phyloP scores from a whole-genome alignment of 2,888 invertebrate genomes.

The Eupithecia abbreviata region DNA sequence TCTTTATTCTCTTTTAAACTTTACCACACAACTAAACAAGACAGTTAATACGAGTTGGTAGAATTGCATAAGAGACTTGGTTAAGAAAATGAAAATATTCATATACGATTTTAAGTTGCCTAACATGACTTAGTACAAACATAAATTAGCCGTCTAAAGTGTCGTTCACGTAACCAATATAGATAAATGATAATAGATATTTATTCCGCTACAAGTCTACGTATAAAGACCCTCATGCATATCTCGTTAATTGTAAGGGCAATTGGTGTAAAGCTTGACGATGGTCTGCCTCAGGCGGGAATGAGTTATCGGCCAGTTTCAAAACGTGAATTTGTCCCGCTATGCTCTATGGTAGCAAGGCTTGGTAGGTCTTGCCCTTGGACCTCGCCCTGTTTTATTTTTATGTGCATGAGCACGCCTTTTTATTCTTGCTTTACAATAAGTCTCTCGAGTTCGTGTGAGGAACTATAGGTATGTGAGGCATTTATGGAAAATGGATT shows the following conservation, averaged over 20 bases:
- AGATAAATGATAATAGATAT: constrained; percentile 43
- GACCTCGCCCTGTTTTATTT: constrained; percentile 29
- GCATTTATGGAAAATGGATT: background rate
- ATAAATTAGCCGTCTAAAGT: constrained; percentile 13
- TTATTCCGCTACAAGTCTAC: constrained; percentile 40
- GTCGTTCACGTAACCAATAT: constrained; percentile 30
- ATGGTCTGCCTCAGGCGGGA: constrained; percentile 43
- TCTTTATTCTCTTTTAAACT: background rate
- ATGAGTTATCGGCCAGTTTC: constrained; percentile 52
- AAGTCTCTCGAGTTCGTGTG: background rate
- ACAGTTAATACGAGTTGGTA: background rate
- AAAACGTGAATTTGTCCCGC: constrained; percentile 57
- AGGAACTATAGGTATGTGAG: background rate
- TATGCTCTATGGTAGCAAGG: constrained; percentile 35
- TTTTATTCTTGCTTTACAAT: background rate
- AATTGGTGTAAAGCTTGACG: constrained; percentile 66
- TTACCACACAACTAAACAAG: background rate
- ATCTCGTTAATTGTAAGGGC: constrained; percentile 61
- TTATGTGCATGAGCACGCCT: constrained; percentile 7
- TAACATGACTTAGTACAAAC: constrained; percentile 29
- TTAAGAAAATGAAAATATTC: background rate
- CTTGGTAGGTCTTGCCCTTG: constrained; percentile 32
- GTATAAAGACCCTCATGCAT: constrained; percentile 44
- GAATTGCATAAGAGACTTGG: background rate
- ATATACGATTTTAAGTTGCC: background rate